Conservation (phyloP, 2,888 invertebrate genomes). For the Trachelus stipa region DNA sequence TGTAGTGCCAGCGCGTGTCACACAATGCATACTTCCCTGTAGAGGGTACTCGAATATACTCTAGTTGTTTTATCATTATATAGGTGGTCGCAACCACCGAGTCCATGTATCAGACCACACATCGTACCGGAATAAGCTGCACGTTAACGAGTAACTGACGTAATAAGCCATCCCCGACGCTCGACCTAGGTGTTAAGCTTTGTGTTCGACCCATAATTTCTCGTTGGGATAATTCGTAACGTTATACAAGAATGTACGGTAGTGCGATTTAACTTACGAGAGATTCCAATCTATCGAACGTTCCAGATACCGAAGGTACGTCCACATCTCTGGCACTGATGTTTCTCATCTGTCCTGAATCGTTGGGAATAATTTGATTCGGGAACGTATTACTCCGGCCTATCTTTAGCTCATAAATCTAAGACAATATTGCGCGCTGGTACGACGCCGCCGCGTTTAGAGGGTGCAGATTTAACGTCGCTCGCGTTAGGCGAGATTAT, state of each 20-base stretch:
- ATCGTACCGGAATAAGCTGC: constrained; percentile 36
- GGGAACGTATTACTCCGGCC: constrained; percentile 49
- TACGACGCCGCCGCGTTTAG: constrained; percentile 38
- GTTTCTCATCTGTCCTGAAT: not conserved
- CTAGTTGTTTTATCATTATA: constrained; percentile 47
- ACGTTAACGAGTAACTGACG: constrained; percentile 46
- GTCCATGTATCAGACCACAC: constrained; percentile 42
- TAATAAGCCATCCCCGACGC: constrained; percentile 34
- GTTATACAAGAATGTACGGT: not conserved
- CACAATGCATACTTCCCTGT: constrained; percentile 61
- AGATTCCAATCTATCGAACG: not conserved
- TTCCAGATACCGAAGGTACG: not conserved
- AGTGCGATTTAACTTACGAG: not conserved
- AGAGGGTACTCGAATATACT: constrained; percentile 44
- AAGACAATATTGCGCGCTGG: constrained; percentile 53
- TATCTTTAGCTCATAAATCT: constrained; percentile 56
- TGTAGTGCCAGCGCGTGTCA: constrained; percentile 65
- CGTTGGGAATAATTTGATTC: constrained; percentile 43
- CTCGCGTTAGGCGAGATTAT: constrained; percentile 54
- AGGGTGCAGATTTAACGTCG: constrained; percentile 49
- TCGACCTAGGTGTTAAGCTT: not conserved
- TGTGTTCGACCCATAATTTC: not conserved
- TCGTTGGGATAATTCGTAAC: not conserved
- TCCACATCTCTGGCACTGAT: not conserved
- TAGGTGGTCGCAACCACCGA: constrained; percentile 36